phyloP scores from a whole-genome alignment of 1,140 invertebrate genomes.

The Triops cancriformis region DNA sequence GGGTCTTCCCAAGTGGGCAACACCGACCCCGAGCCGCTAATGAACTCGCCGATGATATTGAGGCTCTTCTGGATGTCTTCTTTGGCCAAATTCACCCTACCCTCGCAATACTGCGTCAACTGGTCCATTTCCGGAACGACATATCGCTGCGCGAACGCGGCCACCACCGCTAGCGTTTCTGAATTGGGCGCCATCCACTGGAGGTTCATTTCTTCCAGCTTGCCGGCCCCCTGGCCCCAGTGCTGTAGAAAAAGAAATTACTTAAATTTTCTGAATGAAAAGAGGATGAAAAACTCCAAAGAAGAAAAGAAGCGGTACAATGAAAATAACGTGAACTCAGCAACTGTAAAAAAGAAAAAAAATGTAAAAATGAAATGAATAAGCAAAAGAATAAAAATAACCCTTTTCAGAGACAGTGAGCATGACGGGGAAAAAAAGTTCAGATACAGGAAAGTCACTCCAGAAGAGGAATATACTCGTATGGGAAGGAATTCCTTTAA shows the following conservation, averaged over 20 bases:
- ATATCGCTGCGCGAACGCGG: slow-evolving; percentile 48
- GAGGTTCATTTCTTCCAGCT: slow-evolving; percentile 55
- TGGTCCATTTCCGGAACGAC: slow-evolving; percentile 46
- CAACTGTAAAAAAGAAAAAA: too few relatives aligned
- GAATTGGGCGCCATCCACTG: slow-evolving; percentile 66
- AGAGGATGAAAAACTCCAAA: too few relatives aligned
- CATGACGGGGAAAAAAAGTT: background rate
- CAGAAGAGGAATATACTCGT: slow-evolving; percentile 41
- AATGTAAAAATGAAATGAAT: too few relatives aligned
- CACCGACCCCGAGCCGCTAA: slow-evolving; percentile 48
- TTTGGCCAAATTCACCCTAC: slow-evolving; percentile 36
- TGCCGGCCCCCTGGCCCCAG: slow-evolving; percentile 61
- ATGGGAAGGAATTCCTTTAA: slow-evolving; percentile 64
- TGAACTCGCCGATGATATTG: slow-evolving; percentile 43
- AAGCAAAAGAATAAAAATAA: too few relatives aligned
- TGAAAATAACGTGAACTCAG: too few relatives aligned
- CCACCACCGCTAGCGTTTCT: slow-evolving; percentile 57
- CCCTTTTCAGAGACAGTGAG: too few relatives aligned
- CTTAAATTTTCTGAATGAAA: too few relatives aligned
- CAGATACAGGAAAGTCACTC: slow-evolving; percentile 29
- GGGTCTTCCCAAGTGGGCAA: slow-evolving; percentile 53
- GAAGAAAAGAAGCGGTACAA: too few relatives aligned
- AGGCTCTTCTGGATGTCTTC: slow-evolving; percentile 45
- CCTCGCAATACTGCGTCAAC: slow-evolving; percentile 44
- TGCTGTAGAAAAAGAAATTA: slow-evolving; percentile 35